Conservation (phyloP, 2,797 vertebrate species). For the Paramormyrops hopkinsi region DNA sequence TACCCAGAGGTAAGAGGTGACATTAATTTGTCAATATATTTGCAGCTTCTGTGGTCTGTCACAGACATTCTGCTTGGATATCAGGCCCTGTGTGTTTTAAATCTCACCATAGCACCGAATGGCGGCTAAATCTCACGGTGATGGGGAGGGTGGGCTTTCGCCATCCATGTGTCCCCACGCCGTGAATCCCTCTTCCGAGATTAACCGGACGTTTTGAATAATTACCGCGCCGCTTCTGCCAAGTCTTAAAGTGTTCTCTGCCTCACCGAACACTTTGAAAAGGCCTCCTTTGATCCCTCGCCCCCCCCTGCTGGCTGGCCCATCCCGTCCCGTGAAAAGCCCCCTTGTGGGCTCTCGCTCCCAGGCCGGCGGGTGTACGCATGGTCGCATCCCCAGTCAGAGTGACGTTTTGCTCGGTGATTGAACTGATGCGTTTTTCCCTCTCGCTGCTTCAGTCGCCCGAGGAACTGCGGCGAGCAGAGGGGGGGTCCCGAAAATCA, state of each 20-base stretch:
- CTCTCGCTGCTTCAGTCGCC: neutral
- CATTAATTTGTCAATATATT: neutral
- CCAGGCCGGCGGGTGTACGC: neutral
- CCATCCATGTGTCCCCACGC: neutral
- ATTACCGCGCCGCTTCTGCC: neutral
- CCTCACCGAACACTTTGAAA: constrained; percentile 18
- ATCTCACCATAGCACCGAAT: neutral
- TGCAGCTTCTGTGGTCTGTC: neutral
- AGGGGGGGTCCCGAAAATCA: neutral
- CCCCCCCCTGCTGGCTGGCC: neutral
- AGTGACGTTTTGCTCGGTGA: neutral
- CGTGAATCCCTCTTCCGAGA: neutral
- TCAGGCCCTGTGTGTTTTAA: neutral
- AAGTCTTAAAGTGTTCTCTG: neutral
- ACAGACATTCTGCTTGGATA: neutral
- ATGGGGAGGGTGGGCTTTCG: neutral
- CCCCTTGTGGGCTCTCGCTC: neutral
- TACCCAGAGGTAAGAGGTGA: neutral
- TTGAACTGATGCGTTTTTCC: neutral
- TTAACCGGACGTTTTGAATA: neutral
- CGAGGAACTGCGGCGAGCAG: neutral
- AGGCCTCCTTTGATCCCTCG: neutral
- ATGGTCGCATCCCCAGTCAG: neutral
- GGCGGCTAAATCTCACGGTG: neutral
- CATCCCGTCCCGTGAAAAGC: neutral